Evolutionary conservation across 2,113 vertebrate genomes (phyloP), one percentile per base, ranked within the genome.

Genomic region (Oxyura jamaicensis): DNA sequence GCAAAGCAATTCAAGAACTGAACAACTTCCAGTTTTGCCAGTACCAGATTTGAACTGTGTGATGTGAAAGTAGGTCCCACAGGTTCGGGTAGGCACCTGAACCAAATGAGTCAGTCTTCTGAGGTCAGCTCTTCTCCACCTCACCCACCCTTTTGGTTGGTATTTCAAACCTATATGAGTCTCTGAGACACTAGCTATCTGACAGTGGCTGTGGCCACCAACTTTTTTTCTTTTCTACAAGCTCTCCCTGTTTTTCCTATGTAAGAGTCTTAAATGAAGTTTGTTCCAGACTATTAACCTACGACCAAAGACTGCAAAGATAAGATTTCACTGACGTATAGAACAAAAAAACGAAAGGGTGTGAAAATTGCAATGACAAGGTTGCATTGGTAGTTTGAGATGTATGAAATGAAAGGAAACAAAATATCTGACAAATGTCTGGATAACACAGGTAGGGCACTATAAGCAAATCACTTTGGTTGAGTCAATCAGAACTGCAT

Each of bases 201-300:
- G 75, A 71, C 35, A 60, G 74, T 52, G 71, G 41, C 7, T 77
- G 50, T 67, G 80, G 84, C 83, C 90, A 97, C 94, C 96, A 97
- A 94, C 96, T 96, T 96, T 82, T 78, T 95, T 96, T 82, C 80
- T 95, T 87, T 93, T 94, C 77, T 94, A 48, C 76, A 93, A 92
- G 94, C 82, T 88, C 71, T 79, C 77, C 44, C 72, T 46, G 2
- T 92, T 97, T 94, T 97, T 95, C 86, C 95, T 96, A 63, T 90
- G 78, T 95, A 96, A 96, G 91, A 94, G 82, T 92, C 91, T 97
- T 97, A 97, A 97, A 97, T 97, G 96, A 97, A 97, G 97, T 98
- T 98, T 98, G 97, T 98, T 98, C 96, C 96, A 98, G 97, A 95
- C 97, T 97, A 97, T 98, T 98, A 98, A 97, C 97, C 97, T 98